These are phyloP conservation scores for Metallyticus violacea DNA, from an alignment of 2,888 invertebrate genomes.

Conservation along the genomic window DNA sequence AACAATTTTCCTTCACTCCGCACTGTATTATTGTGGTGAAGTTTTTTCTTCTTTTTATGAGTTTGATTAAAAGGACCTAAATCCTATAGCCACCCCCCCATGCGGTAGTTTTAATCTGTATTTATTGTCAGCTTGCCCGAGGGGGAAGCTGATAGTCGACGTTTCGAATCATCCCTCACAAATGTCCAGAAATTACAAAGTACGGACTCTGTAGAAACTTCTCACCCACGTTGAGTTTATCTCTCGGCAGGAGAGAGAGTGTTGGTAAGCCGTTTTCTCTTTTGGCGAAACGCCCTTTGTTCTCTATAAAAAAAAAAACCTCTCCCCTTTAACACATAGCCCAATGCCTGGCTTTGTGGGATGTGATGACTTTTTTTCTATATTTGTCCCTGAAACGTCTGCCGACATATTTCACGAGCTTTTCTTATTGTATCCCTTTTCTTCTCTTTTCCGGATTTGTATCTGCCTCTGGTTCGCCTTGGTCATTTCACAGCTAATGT, in stretches of 20 bases:
- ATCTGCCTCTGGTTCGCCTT: too few relatives aligned
- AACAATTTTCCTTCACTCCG: constrained; percentile 3
- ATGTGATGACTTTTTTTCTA: neutral
- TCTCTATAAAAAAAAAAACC: neutral
- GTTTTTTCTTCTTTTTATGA: neutral
- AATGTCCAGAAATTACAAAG: neutral
- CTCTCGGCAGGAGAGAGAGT: neutral
- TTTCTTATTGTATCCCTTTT: neutral
- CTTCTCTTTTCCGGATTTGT: neutral
- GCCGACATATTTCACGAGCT: neutral
- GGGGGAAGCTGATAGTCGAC: neutral
- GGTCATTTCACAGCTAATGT: neutral
- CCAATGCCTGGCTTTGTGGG: neutral
- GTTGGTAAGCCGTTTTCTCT: neutral
- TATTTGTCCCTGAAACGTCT: neutral
- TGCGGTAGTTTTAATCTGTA: neutral
- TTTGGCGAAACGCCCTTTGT: neutral
- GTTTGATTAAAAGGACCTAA: neutral
- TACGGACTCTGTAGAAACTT: neutral
- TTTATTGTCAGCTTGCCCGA: neutral
- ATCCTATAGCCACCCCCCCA: neutral
- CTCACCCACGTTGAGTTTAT: too few relatives aligned
- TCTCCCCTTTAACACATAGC: neutral
- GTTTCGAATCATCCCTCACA: neutral
- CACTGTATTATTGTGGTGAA: neutral